A percentile compares a stretch with the other conserved stretches of the same genome.
Conservation (phyloP, 2,113 vertebrate species). For the Pampusana beccarii region DNA sequence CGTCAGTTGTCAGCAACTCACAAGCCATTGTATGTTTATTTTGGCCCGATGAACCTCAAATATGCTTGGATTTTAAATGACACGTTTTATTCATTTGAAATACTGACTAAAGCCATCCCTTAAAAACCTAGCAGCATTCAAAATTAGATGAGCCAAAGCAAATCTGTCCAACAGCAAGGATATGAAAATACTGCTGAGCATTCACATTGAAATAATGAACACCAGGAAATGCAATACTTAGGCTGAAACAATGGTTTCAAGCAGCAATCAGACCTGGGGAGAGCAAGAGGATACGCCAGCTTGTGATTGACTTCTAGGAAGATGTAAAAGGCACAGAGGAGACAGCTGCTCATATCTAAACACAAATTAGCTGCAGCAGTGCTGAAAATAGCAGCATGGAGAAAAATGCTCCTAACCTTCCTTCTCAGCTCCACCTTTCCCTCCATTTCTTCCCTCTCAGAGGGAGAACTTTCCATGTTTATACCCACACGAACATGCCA, state of each 20-base stretch:
- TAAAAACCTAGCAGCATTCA: neutral
- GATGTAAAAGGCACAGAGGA: neutral
- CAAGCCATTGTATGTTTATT: neutral
- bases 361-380: neutral
- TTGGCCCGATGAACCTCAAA: neutral
- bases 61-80: neutral
- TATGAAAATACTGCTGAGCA: neutral
- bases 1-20: neutral
- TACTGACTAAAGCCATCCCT: neutral
- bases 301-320: neutral
- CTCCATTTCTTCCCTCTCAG: neutral
- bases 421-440: neutral
- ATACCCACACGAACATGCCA: neutral
- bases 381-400: neutral
- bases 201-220: neutral
- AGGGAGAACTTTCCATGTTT: neutral
- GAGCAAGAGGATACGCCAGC: neutral
- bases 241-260: neutral
- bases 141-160: slow-evolving; percentile 1
- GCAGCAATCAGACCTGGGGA: neutral
- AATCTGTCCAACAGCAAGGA: slow-evolving; percentile 1
- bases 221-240: neutral
- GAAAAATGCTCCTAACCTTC: neutral
- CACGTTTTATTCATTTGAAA: neutral
- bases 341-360: neutral